Conservation (phyloP, 1,140 invertebrate genomes). For the Pseudomyrmex concolor region DNA sequence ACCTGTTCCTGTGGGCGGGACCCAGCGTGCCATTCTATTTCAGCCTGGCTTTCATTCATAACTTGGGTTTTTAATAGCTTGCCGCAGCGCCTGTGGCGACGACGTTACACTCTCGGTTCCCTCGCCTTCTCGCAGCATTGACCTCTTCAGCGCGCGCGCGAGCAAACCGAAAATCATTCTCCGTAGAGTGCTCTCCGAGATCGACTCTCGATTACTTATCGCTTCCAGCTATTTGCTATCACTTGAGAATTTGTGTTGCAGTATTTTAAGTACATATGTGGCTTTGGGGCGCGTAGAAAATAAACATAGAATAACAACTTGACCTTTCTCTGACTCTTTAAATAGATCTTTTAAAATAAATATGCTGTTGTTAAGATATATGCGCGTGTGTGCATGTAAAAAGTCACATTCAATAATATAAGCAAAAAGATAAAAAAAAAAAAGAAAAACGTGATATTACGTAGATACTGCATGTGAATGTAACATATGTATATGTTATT, state of each 20-base stretch:
- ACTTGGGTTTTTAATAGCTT: constrained; percentile 84
- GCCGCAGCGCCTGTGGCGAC: constrained; percentile 72
- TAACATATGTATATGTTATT: no score
- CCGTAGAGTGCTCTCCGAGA: neutral
- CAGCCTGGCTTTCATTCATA: constrained; percentile 84
- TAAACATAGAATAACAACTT: constrained; percentile 6
- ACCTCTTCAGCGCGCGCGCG: constrained; percentile 29
- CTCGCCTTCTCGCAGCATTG: constrained; percentile 57
- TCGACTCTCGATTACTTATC: constrained; percentile 23
- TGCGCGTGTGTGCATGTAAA: no score
- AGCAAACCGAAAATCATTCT: constrained; percentile 18
- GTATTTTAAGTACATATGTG: neutral
- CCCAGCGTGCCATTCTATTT: constrained; percentile 84
- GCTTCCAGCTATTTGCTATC: neutral
- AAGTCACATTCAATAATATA: no score
- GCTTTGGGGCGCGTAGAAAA: neutral
- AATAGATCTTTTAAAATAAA: no score
- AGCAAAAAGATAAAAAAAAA: no score
- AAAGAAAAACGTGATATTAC: no score
- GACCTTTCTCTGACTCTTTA: neutral
- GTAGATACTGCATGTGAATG: no score
- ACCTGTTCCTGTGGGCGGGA: constrained; percentile 80
- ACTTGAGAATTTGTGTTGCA: neutral
- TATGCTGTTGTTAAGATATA: no score
- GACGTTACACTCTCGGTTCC: constrained; percentile 66